Evolutionary conservation across 1,140 invertebrate genomes (phyloP).

Genomic region (Heliconius hewitsoni): DNA sequence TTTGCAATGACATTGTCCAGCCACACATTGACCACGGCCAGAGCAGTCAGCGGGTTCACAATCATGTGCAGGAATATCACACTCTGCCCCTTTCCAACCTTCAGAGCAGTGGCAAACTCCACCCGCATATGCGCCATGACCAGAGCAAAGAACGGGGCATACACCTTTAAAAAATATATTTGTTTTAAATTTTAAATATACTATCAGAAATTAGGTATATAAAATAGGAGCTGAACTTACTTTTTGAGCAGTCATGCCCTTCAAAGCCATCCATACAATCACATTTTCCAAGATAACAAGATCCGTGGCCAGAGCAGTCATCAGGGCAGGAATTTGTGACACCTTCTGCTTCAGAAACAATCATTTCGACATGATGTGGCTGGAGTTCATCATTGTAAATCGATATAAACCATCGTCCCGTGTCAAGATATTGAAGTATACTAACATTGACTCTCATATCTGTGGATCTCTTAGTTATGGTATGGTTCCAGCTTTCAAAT

Average conservation of each 20-base stretch:
- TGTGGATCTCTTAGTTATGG: slow-evolving; percentile 82
- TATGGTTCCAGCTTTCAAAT: slow-evolving; percentile 82
- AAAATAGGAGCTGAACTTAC: slow-evolving; percentile 82
- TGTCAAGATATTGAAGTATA: slow-evolving; percentile 93
- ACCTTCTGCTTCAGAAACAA: slow-evolving; percentile 92
- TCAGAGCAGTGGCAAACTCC: slow-evolving; percentile 98
- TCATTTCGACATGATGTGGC: slow-evolving; percentile 89
- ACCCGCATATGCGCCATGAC: slow-evolving; percentile 96
- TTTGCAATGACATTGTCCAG: slow-evolving; percentile 94
- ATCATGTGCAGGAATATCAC: slow-evolving; percentile 94
- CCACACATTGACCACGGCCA: slow-evolving; percentile 93
- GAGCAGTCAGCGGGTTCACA: slow-evolving; percentile 96
- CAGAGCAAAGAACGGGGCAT: slow-evolving; percentile 98
- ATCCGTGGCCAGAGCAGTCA: slow-evolving; percentile 96
- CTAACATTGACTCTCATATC: slow-evolving; percentile 91
- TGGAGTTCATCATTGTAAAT: slow-evolving; percentile 97
- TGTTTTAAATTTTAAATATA: slow-evolving; percentile 50
- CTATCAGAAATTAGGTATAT: not conserved
- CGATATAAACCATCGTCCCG: slow-evolving; percentile 96
- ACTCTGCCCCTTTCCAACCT: slow-evolving; percentile 98
- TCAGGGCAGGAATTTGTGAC: slow-evolving; percentile 94
- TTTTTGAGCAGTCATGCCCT: slow-evolving; percentile 95
- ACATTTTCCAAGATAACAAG: slow-evolving; percentile 96
- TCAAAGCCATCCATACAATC: slow-evolving; percentile 97
- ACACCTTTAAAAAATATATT: slow-evolving; percentile 82